These are phyloP conservation scores for Heliangelus exortis DNA, from an alignment of 2,797 vertebrate genomes.

Conservation along the genomic window DNA sequence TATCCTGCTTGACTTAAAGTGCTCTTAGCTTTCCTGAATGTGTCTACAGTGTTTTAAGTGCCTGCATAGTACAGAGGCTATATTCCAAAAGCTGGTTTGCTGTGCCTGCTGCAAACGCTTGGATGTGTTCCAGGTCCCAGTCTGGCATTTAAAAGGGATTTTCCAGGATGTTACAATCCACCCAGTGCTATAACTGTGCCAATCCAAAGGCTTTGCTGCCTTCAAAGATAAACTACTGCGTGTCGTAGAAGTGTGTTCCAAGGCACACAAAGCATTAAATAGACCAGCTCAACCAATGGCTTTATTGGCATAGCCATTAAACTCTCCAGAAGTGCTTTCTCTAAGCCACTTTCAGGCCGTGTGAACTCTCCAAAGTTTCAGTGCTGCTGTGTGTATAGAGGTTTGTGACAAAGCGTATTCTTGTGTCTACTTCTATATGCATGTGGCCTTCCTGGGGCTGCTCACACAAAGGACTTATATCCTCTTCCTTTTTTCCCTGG, in stretches of 20 bases:
- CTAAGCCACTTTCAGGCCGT: neutral
- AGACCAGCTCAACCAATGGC: neutral
- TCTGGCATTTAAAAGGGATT: slow-evolving; percentile 69
- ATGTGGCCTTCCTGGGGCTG: neutral
- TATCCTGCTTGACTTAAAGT: slow-evolving; percentile 44
- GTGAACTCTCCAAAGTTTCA: neutral
- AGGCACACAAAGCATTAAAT: slow-evolving; percentile 22
- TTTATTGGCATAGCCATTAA: slow-evolving; percentile 16
- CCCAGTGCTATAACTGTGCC: slow-evolving; percentile 42
- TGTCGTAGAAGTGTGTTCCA: slow-evolving; percentile 21
- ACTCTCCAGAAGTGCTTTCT: neutral
- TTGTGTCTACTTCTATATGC: neutral
- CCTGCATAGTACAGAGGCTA: neutral
- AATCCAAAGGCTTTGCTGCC: slow-evolving; percentile 45
- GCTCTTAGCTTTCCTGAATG: slow-evolving; percentile 14
- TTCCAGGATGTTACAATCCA: slow-evolving; percentile 66
- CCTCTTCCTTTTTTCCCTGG: neutral
- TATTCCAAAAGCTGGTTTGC: slow-evolving; percentile 61
- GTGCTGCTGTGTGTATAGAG: neutral
- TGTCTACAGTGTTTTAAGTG: slow-evolving; percentile 18
- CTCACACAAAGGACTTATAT: neutral
- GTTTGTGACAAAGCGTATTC: neutral
- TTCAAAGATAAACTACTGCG: slow-evolving; percentile 36
- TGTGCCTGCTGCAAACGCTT: slow-evolving; percentile 56
- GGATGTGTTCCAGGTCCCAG: slow-evolving; percentile 43